Base-by-base conservation (phyloP, 2,888 invertebrate species). In the Entomobrya multifasciata region DNA sequence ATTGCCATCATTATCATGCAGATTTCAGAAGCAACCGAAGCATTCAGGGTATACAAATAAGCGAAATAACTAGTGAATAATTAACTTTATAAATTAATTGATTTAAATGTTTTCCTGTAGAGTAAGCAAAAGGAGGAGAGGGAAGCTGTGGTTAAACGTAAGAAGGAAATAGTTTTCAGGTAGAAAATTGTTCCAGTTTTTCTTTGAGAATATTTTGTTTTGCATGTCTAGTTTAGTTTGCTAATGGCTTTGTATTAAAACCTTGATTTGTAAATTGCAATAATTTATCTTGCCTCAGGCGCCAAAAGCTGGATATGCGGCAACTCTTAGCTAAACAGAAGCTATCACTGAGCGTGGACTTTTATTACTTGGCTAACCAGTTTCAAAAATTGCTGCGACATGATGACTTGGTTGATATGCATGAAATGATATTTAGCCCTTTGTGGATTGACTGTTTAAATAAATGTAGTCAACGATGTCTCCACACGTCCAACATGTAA, bases 1-100 rank as follows among this genome's bases (percentile, higher is more conserved):
- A 89, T 90, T 22, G 90, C 89, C 44, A 90, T 90, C 27, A 90
- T 90, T 62, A 90, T 90, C 41, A 86, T 90, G 87, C 89, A 90
- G 55, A 90, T 90, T 57, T 89, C 89, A 0, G 90, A 90, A 72
- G 89, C 89, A 5, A 90, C 90, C 0, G 90, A 90, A n/a, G 84
- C 85, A 2, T 90, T 88, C 60, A 77, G 90, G 47, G 88, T 89
- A 89, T n/a, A 17, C 22, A 36, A 4, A 36, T 36, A 36, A n/a
- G n/a, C n/a, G n/a, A n/a, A n/a, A n/a, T n/a, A n/a, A n/a, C n/a
- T n/a, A n/a, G n/a, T n/a, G n/a, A n/a, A n/a, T n/a, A n/a, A n/a
- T n/a, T n/a, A n/a, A n/a, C n/a, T n/a, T n/a, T n/a, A n/a, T n/a
- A n/a, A n/a, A n/a, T n/a, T n/a, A n/a, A n/a, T n/a, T n/a, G n/a